Evolutionary conservation across 2,888 invertebrate genomes (phyloP), one percentile per base, ranked within the genome.

Genomic region (Leucophenga montana): DNA sequence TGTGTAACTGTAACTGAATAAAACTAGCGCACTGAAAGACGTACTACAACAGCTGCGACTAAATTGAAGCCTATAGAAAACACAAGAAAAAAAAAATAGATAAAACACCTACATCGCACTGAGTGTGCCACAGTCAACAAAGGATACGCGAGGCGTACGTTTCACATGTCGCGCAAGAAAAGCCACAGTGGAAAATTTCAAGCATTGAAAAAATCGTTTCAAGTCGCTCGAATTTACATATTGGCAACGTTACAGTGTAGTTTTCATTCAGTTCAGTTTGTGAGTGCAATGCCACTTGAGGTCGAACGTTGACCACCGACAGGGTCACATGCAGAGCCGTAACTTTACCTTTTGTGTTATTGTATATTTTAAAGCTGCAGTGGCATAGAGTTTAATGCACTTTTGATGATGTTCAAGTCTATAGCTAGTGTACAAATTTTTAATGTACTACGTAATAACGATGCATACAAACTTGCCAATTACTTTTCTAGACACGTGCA

Each of bases 81-180:
- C 31, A 18, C 44, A 14, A 18, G 27, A 61, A 33, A 74, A 65
- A 75, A 73, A 82, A 84, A 81, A 82, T 85, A 83, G 85, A 86
- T 86, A 86, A 86, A 86, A 85, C 83, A 84, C 82, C 82, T 80
- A 84, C 80, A 71, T 74, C 75, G 70, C 70, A 80, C 76, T 79
- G 80, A 83, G 80, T 83, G 85, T 82, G 82, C 77, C 84, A 77
- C 85, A 86, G 86, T 86, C 82, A 76, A 74, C 74, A 78, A 77
- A 73, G 76, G 80, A 84, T 81, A 84, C 85, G 86, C 83, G 80
- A 78, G 70, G 71, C 76, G 78, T 73, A 75, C 54, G 61, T 46
- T 22, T n/a, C 14, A n/a, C n/a, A 11, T 50, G 14, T n/a, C 18
- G 50, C 16, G 6, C 14, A 50, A 72, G 68, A 74, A 71, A 59